A percentile compares a stretch with the other conserved stretches of the same genome.
phyloP scores from a whole-genome alignment of 2,888 invertebrate species.

The Protonemura montana region DNA sequence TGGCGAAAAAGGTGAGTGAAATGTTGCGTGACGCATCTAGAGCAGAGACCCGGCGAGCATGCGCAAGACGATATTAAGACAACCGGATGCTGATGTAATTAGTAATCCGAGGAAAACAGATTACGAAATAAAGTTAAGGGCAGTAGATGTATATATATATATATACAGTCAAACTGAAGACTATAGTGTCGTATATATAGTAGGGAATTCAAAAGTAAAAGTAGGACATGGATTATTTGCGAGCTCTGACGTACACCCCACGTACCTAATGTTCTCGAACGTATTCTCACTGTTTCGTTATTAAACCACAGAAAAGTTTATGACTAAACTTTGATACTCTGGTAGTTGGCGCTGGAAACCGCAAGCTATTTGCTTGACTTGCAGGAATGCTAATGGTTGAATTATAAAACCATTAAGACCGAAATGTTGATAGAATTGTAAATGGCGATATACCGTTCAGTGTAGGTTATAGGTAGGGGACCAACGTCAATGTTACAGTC shows the following conservation, averaged over 20 bases:
- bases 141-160: not conserved
- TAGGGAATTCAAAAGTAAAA: constrained; percentile 20
- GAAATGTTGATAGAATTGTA: constrained; percentile 7
- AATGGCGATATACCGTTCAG: not conserved
- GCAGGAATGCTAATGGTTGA: constrained; percentile 13
- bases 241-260: constrained; percentile 12
- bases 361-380: constrained; percentile 7
- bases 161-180: constrained; percentile 28
- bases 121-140: constrained; percentile 26
- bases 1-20: constrained; percentile 32
- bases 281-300: constrained; percentile 13
- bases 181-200: no score
- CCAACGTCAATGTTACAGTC: no score
- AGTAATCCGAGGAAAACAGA: constrained; percentile 32
- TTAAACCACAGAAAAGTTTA: constrained; percentile 34
- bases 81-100: constrained; percentile 35
- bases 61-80: constrained; percentile 19
- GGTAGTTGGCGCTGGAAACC: not conserved
- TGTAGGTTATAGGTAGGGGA: no score
- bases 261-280: constrained; percentile 16
- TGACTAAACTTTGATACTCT: constrained; percentile 12
- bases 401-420: constrained; percentile 19
- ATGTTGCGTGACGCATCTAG: constrained; percentile 19
- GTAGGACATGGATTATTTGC: constrained; percentile 30
- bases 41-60: not conserved